Percentiles rank a stretch among this genome's conserved stretches.
These are phyloP conservation scores for Catharus fuscescens DNA, from an alignment of 2,113 vertebrate species.

Conservation along the genomic window DNA sequence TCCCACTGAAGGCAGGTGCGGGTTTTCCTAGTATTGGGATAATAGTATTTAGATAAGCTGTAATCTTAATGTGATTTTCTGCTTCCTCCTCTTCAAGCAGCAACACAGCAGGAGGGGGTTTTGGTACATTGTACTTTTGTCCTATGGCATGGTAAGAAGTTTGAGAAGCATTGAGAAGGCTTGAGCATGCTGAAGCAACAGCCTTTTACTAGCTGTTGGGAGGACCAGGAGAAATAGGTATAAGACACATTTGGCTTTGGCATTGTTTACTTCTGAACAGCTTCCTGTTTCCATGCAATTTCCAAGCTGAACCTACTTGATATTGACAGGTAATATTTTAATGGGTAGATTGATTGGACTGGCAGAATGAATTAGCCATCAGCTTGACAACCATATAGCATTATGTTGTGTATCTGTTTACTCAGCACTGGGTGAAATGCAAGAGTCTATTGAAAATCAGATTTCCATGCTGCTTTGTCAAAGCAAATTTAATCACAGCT, in stretches of 20 bases:
- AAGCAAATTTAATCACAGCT: conserved; percentile 83
- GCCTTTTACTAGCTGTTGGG: conserved; percentile 29
- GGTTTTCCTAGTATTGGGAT: not conserved
- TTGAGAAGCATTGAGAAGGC: not conserved
- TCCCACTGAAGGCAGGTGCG: not conserved
- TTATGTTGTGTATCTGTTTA: conserved; percentile 80
- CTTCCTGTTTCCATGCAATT: conserved; percentile 54
- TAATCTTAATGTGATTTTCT: conserved; percentile 57
- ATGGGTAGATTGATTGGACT: conserved; percentile 77
- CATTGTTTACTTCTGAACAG: conserved; percentile 68
- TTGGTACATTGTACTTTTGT: conserved; percentile 16
- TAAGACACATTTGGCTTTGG: not conserved
- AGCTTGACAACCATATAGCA: conserved; percentile 72
- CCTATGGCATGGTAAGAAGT: conserved; percentile 11
- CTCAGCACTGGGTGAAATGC: conserved; percentile 79
- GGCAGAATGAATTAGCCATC: conserved; percentile 78
- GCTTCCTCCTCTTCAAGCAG: conserved; percentile 55
- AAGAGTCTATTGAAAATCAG: conserved; percentile 82
- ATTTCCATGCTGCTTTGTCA: conserved; percentile 83
- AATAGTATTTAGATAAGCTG: not conserved
- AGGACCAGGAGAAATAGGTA: not conserved
- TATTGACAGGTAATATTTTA: conserved; percentile 80
- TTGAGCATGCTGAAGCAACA: not conserved
- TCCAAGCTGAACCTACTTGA: conserved; percentile 61
- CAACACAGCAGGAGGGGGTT: not conserved